A percentile compares a stretch with the other conserved stretches of the same genome.
Conservation (phyloP, 2,888 invertebrate genomes). For the Drosophila putrida region DNA sequence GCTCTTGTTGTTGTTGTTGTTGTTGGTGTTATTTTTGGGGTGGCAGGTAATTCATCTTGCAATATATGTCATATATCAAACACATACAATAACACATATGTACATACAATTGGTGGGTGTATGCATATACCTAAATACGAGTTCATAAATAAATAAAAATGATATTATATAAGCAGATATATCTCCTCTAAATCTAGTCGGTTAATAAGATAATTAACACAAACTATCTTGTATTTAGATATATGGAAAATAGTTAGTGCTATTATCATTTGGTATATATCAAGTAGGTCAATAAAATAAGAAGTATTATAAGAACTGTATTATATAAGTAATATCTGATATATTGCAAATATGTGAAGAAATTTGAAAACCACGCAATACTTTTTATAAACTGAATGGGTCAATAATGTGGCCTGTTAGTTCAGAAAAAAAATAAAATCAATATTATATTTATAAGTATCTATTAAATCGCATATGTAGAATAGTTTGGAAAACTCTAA, state of each 20-base stretch:
- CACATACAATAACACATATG: not conserved
- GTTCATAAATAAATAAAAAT: constrained; percentile 23
- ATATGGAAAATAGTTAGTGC: no score
- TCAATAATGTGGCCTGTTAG: not conserved
- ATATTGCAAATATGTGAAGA: not conserved
- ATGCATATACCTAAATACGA: not conserved
- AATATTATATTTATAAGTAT: no score
- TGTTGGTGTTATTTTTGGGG: constrained; percentile 67
- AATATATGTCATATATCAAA: constrained; percentile 59
- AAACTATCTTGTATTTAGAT: no score
- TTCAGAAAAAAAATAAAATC: no score
- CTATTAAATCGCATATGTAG: no score
- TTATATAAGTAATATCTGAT: not conserved
- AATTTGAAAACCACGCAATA: not conserved
- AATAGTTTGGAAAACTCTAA: no score
- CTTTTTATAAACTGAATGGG: not conserved
- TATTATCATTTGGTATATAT: no score
- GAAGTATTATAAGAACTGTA: not conserved
- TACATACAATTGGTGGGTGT: no score
- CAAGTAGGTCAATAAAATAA: no score
- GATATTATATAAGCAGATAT: constrained; percentile 5
- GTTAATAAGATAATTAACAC: no score
- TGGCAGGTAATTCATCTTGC: constrained; percentile 68
- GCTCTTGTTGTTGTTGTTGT: not conserved
- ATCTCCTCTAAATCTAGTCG: not conserved